A percentile compares a stretch with the other conserved stretches of the same genome.
Evolutionary conservation across 1,140 invertebrate genomes (phyloP).

Genomic region (Calephelis virginiensis): DNA sequence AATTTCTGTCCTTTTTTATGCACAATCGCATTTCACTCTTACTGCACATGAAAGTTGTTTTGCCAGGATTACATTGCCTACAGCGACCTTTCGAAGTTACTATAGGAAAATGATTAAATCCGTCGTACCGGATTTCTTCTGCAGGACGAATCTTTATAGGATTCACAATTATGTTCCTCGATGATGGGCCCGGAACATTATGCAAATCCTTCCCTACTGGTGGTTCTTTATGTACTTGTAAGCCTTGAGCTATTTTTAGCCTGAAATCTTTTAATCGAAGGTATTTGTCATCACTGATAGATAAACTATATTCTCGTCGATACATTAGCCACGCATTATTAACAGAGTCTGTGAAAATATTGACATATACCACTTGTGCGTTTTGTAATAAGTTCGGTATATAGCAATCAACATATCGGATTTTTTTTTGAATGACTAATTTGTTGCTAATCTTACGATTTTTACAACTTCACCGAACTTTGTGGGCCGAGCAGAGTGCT

Average conservation of each 20-base stretch:
- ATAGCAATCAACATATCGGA: neutral
- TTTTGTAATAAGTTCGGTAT: slow-evolving; percentile 4
- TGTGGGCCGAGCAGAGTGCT: no score
- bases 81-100: neutral
- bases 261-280: neutral
- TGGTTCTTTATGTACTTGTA: neutral
- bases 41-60: no score
- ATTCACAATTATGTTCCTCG: neutral
- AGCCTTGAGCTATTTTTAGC: neutral
- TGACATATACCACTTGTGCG: neutral
- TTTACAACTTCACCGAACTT: no score
- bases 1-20: no score
- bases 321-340: neutral
- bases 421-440: no score
- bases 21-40: no score
- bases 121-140: neutral
- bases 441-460: no score
- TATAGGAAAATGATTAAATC: neutral
- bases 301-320: neutral
- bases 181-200: slow-evolving; percentile 3
- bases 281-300: neutral
- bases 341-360: neutral
- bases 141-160: neutral
- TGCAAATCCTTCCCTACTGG: neutral
- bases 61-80: no score